Percentiles rank a stretch among this genome's conserved stretches.
Conservation (phyloP, 2,113 vertebrate genomes). For the Nettapus auritus region DNA sequence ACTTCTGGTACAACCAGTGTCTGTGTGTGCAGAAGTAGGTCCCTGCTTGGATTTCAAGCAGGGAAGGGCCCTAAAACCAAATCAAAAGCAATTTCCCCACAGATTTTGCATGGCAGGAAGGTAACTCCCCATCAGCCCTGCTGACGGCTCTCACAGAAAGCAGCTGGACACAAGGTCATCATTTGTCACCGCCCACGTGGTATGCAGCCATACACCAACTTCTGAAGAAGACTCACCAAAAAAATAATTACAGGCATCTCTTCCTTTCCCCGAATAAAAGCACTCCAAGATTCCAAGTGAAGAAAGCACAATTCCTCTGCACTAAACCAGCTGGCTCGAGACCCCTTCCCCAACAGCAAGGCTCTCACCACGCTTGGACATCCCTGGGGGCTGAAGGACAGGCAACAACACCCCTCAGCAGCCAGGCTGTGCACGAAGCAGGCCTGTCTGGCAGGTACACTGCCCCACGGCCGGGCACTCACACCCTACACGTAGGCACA, state of each 20-base stretch:
- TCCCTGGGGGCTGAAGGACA: background rate
- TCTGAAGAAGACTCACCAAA: background rate
- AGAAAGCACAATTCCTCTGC: background rate
- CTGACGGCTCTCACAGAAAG: background rate
- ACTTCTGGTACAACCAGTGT: background rate
- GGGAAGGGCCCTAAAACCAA: background rate
- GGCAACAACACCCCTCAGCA: background rate
- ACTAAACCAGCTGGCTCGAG: background rate
- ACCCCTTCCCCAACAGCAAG: background rate
- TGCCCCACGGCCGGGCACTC: background rate
- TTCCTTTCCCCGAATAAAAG: background rate
- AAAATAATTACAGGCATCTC: background rate
- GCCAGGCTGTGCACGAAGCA: background rate
- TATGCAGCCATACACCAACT: background rate
- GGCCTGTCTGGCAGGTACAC: background rate
- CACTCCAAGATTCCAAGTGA: background rate
- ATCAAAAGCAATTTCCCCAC: background rate
- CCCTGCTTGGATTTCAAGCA: background rate
- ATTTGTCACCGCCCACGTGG: background rate
- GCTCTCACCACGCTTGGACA: background rate
- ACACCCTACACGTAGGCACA: background rate
- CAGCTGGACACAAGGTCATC: background rate
- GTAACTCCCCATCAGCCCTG: background rate
- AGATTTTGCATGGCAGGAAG: background rate
- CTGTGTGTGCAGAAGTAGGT: rapidly evolving